Percentiles rank a stretch among this genome's conserved stretches.
Evolutionary conservation across 2,113 vertebrate genomes (phyloP).

Genomic region (Trematocara unimaculatum): DNA sequence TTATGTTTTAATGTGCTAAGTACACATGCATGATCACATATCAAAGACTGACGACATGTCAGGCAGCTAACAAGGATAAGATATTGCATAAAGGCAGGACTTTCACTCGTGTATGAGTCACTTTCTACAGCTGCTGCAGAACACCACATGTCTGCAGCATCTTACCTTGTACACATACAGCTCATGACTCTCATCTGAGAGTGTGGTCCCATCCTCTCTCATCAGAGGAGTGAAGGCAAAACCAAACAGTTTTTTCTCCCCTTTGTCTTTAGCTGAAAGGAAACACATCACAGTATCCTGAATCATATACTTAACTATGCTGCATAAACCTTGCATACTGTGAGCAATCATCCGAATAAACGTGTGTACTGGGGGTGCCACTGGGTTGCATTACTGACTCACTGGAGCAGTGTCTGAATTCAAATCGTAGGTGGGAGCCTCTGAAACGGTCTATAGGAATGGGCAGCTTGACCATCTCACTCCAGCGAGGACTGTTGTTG

Average conservation of each 20-base stretch:
- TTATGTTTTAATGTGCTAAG: neutral
- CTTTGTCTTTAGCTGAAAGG: constrained; percentile 90
- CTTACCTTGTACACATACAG: constrained; percentile 95
- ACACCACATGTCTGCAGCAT: neutral
- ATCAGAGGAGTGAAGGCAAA: constrained; percentile 94
- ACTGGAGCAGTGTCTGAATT: constrained; percentile 98
- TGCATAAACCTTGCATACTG: neutral
- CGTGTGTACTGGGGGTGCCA: neutral
- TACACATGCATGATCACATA: neutral
- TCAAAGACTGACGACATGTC: neutral
- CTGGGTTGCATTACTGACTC: constrained; percentile 57
- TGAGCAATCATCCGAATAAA: neutral
- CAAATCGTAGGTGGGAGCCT: constrained; percentile 92
- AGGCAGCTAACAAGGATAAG: neutral
- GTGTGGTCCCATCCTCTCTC: constrained; percentile 94
- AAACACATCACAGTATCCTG: neutral
- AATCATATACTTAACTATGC: neutral
- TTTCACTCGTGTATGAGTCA: neutral
- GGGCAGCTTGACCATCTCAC: constrained; percentile 90
- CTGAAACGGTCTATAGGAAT: constrained; percentile 93
- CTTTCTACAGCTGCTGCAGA: neutral
- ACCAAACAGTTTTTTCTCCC: constrained; percentile 95
- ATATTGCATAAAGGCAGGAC: neutral
- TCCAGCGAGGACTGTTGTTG: constrained; percentile 94
- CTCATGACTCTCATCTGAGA: constrained; percentile 92